A percentile compares a stretch with the other conserved stretches of the same genome.
phyloP scores from a whole-genome alignment of 2,888 invertebrate species.

The Rhamnusium bicolor region DNA sequence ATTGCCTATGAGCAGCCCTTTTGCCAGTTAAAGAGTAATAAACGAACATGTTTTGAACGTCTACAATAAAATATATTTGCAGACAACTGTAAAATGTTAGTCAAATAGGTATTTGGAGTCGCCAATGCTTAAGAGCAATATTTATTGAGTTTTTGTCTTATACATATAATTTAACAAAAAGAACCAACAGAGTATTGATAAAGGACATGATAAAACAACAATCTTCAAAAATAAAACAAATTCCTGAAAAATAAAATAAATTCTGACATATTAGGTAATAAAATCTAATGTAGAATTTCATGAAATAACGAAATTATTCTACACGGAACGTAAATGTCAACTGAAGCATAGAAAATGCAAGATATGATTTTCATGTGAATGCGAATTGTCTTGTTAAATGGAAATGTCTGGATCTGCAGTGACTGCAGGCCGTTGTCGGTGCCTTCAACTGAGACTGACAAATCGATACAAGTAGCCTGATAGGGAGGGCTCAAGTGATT shows the following conservation, averaged over 20 bases:
- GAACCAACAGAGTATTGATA: too few species aligned
- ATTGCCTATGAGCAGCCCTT: too few species aligned
- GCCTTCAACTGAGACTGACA: constrained; percentile 58
- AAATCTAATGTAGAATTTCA: background rate
- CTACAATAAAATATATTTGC: too few species aligned
- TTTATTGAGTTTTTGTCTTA: too few species aligned
- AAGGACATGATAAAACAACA: too few species aligned
- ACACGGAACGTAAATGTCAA: constrained; percentile 2
- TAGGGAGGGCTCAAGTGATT: constrained; percentile 66
- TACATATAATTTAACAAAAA: too few species aligned
- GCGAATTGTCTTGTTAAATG: constrained; percentile 45
- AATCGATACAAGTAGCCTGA: constrained; percentile 67
- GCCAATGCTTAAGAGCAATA: too few species aligned
- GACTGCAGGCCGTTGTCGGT: constrained; percentile 61
- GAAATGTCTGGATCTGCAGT: constrained; percentile 57
- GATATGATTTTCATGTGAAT: constrained; percentile 33
- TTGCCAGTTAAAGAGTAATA: too few species aligned
- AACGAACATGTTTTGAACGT: too few species aligned
- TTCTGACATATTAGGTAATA: background rate
- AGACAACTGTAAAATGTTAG: too few species aligned
- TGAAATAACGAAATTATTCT: background rate
- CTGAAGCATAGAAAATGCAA: constrained; percentile 9
- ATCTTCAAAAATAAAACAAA: background rate
- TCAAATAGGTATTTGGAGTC: too few species aligned
- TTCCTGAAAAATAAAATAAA: background rate